Evolutionary conservation across 2,797 vertebrate genomes (phyloP).

Genomic region (Gallinago solitaria): DNA sequence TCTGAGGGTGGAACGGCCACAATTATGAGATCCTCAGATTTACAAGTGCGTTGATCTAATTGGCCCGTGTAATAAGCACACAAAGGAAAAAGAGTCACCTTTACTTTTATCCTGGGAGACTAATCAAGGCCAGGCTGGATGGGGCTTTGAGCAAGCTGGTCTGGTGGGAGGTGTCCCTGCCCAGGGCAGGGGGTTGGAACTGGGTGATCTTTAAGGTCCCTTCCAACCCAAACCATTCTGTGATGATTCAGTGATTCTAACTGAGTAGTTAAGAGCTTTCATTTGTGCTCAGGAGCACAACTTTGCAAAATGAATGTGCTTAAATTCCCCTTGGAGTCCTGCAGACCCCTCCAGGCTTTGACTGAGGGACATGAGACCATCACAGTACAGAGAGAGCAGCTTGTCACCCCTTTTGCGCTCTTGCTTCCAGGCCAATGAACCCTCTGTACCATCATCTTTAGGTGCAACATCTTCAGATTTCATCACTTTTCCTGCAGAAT

Average conservation of each 20-base stretch:
- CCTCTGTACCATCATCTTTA: neutral
- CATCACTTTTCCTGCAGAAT: neutral
- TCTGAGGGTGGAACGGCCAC: neutral
- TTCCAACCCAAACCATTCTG: neutral
- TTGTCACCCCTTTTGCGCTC: neutral
- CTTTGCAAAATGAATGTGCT: neutral
- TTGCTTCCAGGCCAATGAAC: neutral
- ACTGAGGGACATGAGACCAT: neutral
- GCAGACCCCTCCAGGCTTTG: neutral
- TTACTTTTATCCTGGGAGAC: neutral
- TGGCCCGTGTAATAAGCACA: neutral
- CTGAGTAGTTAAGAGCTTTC: neutral
- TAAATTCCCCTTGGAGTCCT: neutral
- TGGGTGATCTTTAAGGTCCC: neutral
- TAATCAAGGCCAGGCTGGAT: neutral
- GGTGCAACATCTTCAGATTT: neutral
- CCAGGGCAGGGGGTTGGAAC: neutral
- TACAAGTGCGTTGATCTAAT: neutral
- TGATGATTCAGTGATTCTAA: neutral
- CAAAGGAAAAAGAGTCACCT: neutral
- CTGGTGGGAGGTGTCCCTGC: neutral
- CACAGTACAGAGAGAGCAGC: neutral
- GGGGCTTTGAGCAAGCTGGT: neutral
- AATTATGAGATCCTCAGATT: neutral
- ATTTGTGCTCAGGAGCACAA: neutral